Percentiles rank a stretch among this genome's conserved stretches.
Conservation (phyloP, 2,888 invertebrate genomes). For the Protula sp. region DNA sequence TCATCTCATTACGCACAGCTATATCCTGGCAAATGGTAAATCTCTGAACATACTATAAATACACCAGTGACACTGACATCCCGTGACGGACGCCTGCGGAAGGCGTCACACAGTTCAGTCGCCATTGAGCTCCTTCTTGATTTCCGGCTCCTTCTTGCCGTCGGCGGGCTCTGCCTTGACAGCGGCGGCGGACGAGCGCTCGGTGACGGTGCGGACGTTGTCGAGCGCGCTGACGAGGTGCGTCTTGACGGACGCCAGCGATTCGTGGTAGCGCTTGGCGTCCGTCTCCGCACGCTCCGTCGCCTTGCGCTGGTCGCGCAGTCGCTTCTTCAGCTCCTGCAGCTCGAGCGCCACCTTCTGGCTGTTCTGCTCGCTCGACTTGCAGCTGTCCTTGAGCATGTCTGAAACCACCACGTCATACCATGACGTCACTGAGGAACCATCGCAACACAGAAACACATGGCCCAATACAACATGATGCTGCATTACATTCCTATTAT, state of each 20-base stretch:
- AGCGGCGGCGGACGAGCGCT: not conserved
- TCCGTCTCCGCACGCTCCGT: conserved; percentile 13
- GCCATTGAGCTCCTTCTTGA: conserved; percentile 6
- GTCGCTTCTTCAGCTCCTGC: conserved; percentile 22
- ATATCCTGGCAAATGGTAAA: no score
- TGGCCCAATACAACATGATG: no score
- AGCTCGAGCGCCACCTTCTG: conserved; percentile 63
- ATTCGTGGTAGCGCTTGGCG: conserved; percentile 6
- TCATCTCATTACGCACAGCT: no score
- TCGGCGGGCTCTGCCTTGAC: not conserved
- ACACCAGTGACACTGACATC: no score
- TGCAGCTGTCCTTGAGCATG: conserved; percentile 60
- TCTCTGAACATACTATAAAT: no score
- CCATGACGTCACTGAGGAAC: no score
- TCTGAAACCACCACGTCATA: no score
- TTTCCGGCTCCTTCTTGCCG: not conserved
- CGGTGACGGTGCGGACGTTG: not conserved
- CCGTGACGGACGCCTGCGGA: no score
- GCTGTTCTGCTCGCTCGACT: conserved; percentile 59
- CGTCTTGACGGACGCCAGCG: no score
- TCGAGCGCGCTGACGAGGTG: no score
- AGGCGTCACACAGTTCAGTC: no score
- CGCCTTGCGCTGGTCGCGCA: conserved; percentile 19
- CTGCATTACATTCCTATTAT: not conserved
- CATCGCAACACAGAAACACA: no score